Percentiles rank a stretch among this genome's conserved stretches.
Evolutionary conservation across 2,888 invertebrate genomes (phyloP).

Genomic region (Brenthis ino): DNA sequence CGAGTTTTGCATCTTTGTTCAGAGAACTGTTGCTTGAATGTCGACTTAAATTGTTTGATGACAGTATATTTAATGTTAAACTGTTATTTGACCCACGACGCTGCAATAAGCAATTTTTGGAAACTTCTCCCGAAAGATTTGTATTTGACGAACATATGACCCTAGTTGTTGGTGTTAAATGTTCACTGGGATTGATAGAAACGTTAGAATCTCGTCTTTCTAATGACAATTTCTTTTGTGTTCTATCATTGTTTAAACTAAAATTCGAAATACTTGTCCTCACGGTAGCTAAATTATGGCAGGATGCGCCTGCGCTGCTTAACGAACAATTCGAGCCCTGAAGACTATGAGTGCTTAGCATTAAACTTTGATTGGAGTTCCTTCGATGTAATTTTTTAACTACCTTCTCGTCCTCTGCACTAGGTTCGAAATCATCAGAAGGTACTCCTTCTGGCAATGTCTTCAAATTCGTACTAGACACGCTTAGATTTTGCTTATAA

Average conservation of each 20-base stretch:
- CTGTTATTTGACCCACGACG: conserved; percentile 94
- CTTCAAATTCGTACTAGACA: conserved; percentile 87
- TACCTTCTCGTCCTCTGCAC: conserved; percentile 69
- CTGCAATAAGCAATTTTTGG: conserved; percentile 86
- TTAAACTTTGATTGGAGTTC: conserved; percentile 84
- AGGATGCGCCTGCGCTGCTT: conserved; percentile 71
- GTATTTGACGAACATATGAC: conserved; percentile 78
- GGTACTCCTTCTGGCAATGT: conserved; percentile 88
- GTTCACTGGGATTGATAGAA: conserved; percentile 86
- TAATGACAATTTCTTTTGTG: conserved; percentile 85
- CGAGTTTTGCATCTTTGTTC: conserved; percentile 68
- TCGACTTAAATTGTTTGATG: conserved; percentile 74
- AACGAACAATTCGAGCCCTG: conserved; percentile 81
- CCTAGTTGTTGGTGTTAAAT: conserved; percentile 65
- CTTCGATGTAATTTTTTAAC: conserved; percentile 80
- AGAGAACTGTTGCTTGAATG: conserved; percentile 83
- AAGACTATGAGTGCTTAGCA: conserved; percentile 79
- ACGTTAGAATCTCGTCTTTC: conserved; percentile 94
- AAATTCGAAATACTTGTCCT: conserved; percentile 75
- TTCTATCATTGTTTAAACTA: conserved; percentile 66
- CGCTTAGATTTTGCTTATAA: conserved; percentile 84
- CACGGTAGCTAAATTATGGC: conserved; percentile 70
- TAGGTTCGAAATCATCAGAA: conserved; percentile 84
- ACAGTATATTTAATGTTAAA: conserved; percentile 88
- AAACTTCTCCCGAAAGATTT: conserved; percentile 63